Evolutionary conservation across 30 jellyfish, hydroid and myxozoan genomes (phyloP).

Genomic region (Chrysaora quinquecirrha): DNA sequence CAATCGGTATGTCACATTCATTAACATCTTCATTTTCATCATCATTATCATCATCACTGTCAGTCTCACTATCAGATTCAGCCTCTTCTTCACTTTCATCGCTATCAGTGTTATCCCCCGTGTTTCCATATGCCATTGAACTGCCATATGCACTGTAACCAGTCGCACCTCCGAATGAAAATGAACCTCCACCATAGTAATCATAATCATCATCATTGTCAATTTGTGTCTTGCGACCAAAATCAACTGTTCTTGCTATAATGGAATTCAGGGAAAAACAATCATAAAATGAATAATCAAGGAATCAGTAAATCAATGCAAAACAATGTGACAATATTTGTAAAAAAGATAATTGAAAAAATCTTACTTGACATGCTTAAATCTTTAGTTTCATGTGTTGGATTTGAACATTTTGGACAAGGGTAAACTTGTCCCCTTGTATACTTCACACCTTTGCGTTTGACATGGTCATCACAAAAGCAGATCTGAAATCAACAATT

Average conservation of each 20-base stretch:
- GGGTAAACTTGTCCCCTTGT: conserved; percentile 85
- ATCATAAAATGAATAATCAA: too few relatives aligned
- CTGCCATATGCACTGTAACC: conserved; percentile 42
- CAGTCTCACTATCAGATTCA: conserved; percentile 62
- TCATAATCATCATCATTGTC: conserved; percentile 38
- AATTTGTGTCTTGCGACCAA: conserved; percentile 36
- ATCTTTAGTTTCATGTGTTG: conserved; percentile 90
- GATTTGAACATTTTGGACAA: conserved; percentile 94
- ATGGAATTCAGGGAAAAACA: too few relatives aligned
- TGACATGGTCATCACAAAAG: conserved; percentile 92
- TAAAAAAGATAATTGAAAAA: neutral
- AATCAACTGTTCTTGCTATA: conserved; percentile 47
- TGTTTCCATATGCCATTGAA: conserved; percentile 38
- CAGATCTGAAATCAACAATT: conserved; percentile 64
- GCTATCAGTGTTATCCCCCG: neutral
- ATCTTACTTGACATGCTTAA: conserved; percentile 93
- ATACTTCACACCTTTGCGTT: conserved; percentile 88
- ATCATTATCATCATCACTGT: conserved; percentile 56
- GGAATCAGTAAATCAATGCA: neutral
- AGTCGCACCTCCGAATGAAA: conserved; percentile 43
- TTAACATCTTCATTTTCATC: conserved; percentile 27
- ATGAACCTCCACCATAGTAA: conserved; percentile 30
- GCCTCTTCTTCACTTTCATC: conserved; percentile 58
- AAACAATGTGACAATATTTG: neutral
- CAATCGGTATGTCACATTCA: neutral